These are phyloP conservation scores for Lissocephala sabroskyi DNA, from an alignment of 2,888 invertebrate genomes.

Conservation along the genomic window DNA sequence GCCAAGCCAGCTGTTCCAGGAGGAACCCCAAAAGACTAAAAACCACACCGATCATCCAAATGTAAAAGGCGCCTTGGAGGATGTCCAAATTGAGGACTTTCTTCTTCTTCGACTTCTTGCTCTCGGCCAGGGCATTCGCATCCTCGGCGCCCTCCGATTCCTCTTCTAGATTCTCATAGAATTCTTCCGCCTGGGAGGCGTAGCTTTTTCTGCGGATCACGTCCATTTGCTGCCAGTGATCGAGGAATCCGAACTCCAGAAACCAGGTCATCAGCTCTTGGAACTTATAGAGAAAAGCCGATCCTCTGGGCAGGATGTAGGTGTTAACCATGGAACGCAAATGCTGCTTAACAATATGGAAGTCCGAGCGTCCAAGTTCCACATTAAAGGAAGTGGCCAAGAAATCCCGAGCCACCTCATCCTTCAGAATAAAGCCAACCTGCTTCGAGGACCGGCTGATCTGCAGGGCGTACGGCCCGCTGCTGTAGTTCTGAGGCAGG, in stretches of 20 bases:
- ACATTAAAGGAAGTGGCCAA: conserved; percentile 56
- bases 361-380: conserved; percentile 49
- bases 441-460: conserved; percentile 17
- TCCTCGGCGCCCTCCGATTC: conserved; percentile 18
- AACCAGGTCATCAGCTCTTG: conserved; percentile 45
- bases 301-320: conserved; percentile 55
- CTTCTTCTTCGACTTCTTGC: conserved; percentile 23
- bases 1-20: conserved; percentile 28
- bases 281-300: conserved; percentile 59
- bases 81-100: conserved; percentile 57
- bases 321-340: conserved; percentile 53
- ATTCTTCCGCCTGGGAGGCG: conserved; percentile 40
- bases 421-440: conserved; percentile 49
- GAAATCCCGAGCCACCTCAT: conserved; percentile 56
- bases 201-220: conserved; percentile 17
- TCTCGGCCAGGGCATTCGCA: conserved; percentile 14
- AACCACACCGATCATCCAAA: conserved; percentile 60
- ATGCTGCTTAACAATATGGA: conserved; percentile 66
- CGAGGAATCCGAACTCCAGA: conserved; percentile 58
- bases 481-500: conserved; percentile 25
- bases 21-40: conserved; percentile 41
- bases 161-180: conserved; percentile 26
- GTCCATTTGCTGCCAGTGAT: conserved; percentile 59
- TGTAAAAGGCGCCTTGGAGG: conserved; percentile 66
- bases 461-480: conserved; percentile 4